These are phyloP conservation scores for Anas bahamensis DNA, from an alignment of 2,797 vertebrate species.

Conservation along the genomic window DNA sequence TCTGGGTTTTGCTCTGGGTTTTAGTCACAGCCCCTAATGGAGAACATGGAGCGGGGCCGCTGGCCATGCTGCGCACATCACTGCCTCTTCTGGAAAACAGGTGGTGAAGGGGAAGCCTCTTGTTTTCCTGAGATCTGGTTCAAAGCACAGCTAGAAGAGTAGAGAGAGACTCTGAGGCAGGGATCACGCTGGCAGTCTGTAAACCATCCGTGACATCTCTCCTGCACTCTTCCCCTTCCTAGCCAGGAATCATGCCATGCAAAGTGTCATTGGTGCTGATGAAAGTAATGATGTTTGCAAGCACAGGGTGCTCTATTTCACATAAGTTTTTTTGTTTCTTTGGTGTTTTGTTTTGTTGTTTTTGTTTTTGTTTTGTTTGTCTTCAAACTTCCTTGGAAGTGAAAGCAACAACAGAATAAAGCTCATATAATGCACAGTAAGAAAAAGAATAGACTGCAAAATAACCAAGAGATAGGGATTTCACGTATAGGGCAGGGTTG, in stretches of 20 bases:
- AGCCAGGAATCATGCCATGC: background rate
- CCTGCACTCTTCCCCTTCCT: background rate
- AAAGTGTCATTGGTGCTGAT: background rate
- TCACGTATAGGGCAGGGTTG: background rate
- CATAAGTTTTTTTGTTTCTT: background rate
- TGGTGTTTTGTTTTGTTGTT: no score
- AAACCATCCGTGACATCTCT: background rate
- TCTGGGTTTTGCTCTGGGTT: background rate
- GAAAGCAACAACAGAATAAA: conserved; percentile 7
- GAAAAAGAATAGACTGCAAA: background rate
- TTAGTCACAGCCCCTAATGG: background rate
- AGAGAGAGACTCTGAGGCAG: background rate
- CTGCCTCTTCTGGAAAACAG: background rate
- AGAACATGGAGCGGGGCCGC: background rate
- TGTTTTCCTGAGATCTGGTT: background rate
- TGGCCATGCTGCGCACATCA: fast-evolving
- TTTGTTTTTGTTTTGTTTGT: no score
- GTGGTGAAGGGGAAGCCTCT: background rate
- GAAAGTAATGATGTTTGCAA: background rate
- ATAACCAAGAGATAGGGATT: background rate
- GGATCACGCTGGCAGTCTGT: background rate
- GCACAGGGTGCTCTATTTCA: background rate
- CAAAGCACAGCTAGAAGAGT: background rate
- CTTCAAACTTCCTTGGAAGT: background rate
- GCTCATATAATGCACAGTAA: background rate